These are phyloP conservation scores for Chrysochloris asiatica DNA, from an alignment of 2,113 vertebrate genomes.

Conservation along the genomic window DNA sequence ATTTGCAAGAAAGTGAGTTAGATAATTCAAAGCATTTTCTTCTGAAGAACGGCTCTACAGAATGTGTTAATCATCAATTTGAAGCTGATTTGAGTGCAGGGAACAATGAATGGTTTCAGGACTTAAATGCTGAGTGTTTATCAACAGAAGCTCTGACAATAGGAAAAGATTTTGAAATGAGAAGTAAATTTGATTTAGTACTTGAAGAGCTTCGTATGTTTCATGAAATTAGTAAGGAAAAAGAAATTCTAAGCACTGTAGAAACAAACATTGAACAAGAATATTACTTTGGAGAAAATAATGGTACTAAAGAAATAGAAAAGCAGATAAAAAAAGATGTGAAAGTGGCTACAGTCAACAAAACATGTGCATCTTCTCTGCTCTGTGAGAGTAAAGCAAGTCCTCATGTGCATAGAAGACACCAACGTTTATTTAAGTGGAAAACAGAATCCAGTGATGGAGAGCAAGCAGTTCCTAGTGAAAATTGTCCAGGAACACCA, in stretches of 20 bases:
- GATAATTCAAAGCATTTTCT: conserved; percentile 75
- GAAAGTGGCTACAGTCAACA: conserved; percentile 55
- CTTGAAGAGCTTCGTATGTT: conserved; percentile 89
- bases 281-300: conserved; percentile 61
- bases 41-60: conserved; percentile 78
- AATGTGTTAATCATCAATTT: conserved; percentile 76
- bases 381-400: neutral
- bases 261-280: conserved; percentile 71
- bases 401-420: conserved; percentile 17
- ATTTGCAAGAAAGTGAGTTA: conserved; percentile 71
- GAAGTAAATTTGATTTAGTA: conserved; percentile 88
- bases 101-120: conserved; percentile 80
- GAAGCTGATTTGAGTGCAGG: conserved; percentile 65
- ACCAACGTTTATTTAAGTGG: conserved; percentile 71
- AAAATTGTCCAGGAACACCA: conserved; percentile 35
- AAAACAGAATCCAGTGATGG: conserved; percentile 39
- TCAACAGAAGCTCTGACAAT: conserved; percentile 75
- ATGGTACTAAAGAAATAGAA: conserved; percentile 23
- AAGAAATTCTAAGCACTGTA: conserved; percentile 71
- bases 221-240: conserved; percentile 87
- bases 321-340: conserved; percentile 59
- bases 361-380: conserved; percentile 58
- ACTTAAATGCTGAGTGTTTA: conserved; percentile 75
- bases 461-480: conserved; percentile 63
- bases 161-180: conserved; percentile 85